These are phyloP conservation scores for Sylvicola cinctus DNA, from an alignment of 2,888 invertebrate species.

Conservation along the genomic window DNA sequence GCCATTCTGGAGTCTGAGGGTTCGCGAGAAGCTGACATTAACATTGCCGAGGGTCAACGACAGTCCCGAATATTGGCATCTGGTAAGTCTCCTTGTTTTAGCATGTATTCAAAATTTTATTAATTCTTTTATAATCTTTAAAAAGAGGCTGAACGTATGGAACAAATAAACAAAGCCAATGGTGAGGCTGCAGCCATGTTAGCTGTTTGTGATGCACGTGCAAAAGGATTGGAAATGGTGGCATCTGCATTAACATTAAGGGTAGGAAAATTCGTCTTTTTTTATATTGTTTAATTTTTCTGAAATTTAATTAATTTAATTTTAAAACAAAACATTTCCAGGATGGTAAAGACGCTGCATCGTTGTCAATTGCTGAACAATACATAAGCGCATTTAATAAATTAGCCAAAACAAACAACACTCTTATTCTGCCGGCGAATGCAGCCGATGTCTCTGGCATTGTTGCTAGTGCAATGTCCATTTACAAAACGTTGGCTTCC, in stretches of 20 bases:
- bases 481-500: conserved; percentile 18
- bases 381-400: conserved; percentile 89
- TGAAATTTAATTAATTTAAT: background rate
- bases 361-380: conserved; percentile 82
- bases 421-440: conserved; percentile 82
- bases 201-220: conserved; percentile 79
- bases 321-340: no score
- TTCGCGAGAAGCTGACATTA: conserved; percentile 75
- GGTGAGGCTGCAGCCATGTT: conserved; percentile 85
- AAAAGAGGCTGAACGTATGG: conserved; percentile 81
- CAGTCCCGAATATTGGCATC: conserved; percentile 80
- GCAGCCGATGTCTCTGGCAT: conserved; percentile 33
- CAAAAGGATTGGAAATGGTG: conserved; percentile 59
- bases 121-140: background rate
- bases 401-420: conserved; percentile 83
- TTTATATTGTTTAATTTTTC: background rate
- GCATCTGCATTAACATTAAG: conserved; percentile 33
- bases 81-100: conserved; percentile 25
- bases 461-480: conserved; percentile 21
- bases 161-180: conserved; percentile 82
- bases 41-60: conserved; percentile 92
- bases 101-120: background rate
- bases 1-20: conserved; percentile 96
- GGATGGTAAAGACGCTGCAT: conserved; percentile 78
- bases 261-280: conserved; percentile 14